Conservation (phyloP, 2,888 invertebrate species). For the Leptinotarsa peninsularis region DNA sequence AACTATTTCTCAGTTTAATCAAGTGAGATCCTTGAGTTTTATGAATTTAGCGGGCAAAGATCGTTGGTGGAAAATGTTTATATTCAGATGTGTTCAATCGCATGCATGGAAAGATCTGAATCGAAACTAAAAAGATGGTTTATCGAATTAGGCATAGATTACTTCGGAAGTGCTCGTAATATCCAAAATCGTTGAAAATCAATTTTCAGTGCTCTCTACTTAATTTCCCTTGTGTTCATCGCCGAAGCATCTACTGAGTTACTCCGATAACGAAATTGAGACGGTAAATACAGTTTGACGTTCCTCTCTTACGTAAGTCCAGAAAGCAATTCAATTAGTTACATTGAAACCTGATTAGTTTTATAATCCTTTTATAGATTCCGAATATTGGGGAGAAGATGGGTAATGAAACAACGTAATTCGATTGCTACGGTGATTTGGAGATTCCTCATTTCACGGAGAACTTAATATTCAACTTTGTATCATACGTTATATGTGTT, state of each 20-base stretch:
- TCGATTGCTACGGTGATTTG: constrained; percentile 8
- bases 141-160: background rate
- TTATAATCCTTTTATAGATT: constrained; percentile 27
- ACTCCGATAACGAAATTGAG: constrained; percentile 48
- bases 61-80: no score
- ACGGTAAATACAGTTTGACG: constrained; percentile 37
- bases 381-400: constrained; percentile 15
- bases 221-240: constrained; percentile 55
- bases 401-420: constrained; percentile 17
- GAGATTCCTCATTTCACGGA: constrained; percentile 9
- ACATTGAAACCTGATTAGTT: constrained; percentile 29
- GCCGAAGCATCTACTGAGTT: constrained; percentile 43
- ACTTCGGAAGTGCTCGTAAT: constrained; percentile 21
- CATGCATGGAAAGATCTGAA: no score
- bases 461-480: background rate
- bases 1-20: no score
- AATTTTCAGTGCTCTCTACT: constrained; percentile 48
- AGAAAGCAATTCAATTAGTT: constrained; percentile 32
- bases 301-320: constrained; percentile 33
- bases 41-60: no score
- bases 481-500: constrained; percentile 2
- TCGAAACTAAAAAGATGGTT: background rate
- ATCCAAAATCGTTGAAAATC: constrained; percentile 53
- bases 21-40: no score
- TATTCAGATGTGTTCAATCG: no score